phyloP scores from a whole-genome alignment of 2,888 invertebrate species.

The Panorpa germanica region DNA sequence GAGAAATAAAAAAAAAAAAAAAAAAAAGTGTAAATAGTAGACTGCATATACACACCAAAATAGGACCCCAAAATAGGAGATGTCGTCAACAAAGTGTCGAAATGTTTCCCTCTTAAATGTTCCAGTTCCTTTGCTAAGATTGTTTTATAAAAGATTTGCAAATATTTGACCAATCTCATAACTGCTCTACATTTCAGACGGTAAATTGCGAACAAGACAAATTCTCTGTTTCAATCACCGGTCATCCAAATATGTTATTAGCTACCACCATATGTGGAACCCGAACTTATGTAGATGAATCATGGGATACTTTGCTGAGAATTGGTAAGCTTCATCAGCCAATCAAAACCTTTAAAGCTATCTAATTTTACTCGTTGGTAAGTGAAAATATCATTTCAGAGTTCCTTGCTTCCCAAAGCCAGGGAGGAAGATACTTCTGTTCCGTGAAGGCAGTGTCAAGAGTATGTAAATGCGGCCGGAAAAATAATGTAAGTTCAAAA shows the following conservation, averaged over 20 bases:
- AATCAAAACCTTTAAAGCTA: too few species aligned
- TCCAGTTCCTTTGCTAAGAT: too few species aligned
- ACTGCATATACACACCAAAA: too few species aligned
- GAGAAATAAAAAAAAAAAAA: too few species aligned
- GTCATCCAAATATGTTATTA: slow-evolving; percentile 23
- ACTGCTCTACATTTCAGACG: slow-evolving; percentile 21
- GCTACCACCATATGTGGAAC: slow-evolving; percentile 33
- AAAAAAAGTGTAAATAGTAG: too few species aligned
- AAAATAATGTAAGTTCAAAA: slow-evolving; percentile 23
- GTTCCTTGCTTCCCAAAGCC: too few species aligned
- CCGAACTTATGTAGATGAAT: slow-evolving; percentile 19
- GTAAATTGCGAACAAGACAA: slow-evolving; percentile 26
- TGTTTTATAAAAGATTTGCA: neutral
- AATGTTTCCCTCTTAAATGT: too few species aligned
- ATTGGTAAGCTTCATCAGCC: slow-evolving; percentile 16
- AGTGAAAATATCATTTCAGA: too few species aligned
- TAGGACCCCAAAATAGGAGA: too few species aligned
- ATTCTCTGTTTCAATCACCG: slow-evolving; percentile 29
- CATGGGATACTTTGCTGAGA: slow-evolving; percentile 16
- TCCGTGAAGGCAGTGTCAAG: slow-evolving; percentile 18
- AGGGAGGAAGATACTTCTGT: slow-evolving; percentile 32
- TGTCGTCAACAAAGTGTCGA: too few species aligned
- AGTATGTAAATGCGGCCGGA: slow-evolving; percentile 35
- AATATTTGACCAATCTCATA: neutral
- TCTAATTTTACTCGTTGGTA: too few species aligned